Evolutionary conservation across 2,888 invertebrate species (phyloP), one percentile per base, ranked within the genome.

Genomic region (Dendrolimus pini): DNA sequence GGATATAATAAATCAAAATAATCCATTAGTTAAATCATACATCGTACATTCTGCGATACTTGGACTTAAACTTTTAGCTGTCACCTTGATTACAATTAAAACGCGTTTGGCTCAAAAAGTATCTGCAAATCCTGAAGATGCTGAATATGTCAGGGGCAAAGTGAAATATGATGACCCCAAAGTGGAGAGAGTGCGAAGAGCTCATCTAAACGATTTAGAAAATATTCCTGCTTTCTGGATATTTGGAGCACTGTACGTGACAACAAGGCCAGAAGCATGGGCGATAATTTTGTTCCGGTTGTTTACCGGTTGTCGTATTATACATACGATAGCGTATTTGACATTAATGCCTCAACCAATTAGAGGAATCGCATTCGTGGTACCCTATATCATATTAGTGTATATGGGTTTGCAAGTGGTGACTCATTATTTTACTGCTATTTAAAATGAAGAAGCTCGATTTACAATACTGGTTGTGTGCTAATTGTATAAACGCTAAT

Each of bases 131-230:
- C 82, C 83, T 30, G 87, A 88, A 62, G 87, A 87, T 61, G 80
- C 83, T 1, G 81, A 75, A 62, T 1, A 56, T 2, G 54, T 73
- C 6, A 73, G 65, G 59, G 82, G 82, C 12, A 84, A 81, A 64
- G 80, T 89, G 58, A 87, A 82, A 66, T 78, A 64, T 55, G 87
- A 85, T 53, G 84, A 89, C 59, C 78, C 76, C 0, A 66, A 62
- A 1, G 73, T 89, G 41, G 89, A 89, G 66, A 74, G 89, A 6
- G 60, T 82, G 1, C 76, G 89, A 1, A 81, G 93, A 72, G 94
- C 94, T 10, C 94, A 95, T 74, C 85, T 92, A 67, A 95, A 95
- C 71, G 95, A 95, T 74, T 74, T 95, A 77, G 95, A 95, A 80
- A 95, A 94, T 76, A 94, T 95, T 58, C 90, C 93, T 0, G 88